Evolutionary conservation across 2,888 invertebrate genomes (phyloP).

Genomic region (Cephus sareptanus): DNA sequence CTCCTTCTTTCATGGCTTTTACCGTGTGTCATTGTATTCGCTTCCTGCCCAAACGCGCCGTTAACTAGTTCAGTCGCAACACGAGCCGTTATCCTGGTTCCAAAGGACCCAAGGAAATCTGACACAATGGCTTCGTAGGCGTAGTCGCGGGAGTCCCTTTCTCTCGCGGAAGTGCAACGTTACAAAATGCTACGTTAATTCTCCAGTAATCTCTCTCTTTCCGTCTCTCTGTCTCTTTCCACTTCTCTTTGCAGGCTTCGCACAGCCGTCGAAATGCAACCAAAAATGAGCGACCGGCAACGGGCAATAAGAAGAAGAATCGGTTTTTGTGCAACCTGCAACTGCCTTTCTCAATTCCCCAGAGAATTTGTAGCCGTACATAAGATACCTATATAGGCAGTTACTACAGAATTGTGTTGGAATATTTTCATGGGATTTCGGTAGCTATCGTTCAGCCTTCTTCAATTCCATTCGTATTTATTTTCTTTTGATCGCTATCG

Average conservation of each 20-base stretch:
- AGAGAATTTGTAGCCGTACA: background rate
- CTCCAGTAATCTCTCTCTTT: background rate
- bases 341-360: background rate
- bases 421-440: background rate
- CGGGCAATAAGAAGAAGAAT: background rate
- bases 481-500: background rate
- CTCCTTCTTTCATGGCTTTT: slow-evolving; percentile 33
- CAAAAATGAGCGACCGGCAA: background rate
- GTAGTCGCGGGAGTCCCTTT: slow-evolving; percentile 22
- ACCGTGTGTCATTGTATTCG: slow-evolving; percentile 49
- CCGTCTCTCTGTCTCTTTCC: background rate
- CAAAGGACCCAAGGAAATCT: slow-evolving; percentile 41
- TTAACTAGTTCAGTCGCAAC: slow-evolving; percentile 14
- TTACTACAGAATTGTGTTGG: background rate
- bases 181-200: slow-evolving; percentile 33
- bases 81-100: slow-evolving; percentile 29
- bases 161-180: slow-evolving; percentile 45
- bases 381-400: background rate
- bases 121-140: slow-evolving; percentile 43
- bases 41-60: slow-evolving; percentile 36
- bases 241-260: background rate
- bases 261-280: background rate
- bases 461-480: background rate
- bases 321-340: background rate
- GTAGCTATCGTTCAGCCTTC: background rate